Evolutionary conservation across 2,888 invertebrate species (phyloP), one percentile per base, ranked within the genome.

Genomic region (Diadegma fenestrale): DNA sequence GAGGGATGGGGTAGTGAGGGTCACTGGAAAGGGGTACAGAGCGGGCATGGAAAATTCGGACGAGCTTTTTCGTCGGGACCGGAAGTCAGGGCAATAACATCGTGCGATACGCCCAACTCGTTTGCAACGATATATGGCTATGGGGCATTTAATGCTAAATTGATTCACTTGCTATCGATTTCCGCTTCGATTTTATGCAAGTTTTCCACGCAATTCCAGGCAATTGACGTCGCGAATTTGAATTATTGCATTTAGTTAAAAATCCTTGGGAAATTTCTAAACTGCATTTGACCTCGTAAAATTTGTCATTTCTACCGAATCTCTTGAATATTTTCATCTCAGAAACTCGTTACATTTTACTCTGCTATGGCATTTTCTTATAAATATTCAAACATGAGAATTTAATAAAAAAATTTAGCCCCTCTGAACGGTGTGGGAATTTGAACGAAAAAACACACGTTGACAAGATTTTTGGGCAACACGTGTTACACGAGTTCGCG

Each of bases 11-110:
- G 48, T 6, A 51, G 30, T 58, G 37, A 19, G 41, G 41, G n/a
- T 61, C 26, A 22, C 48, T 63, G 71, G 26, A 26, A 43, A 26
- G 51, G 19, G 80, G 22, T 66, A 58, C n/a, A 10, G n/a, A n/a
- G 3, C n/a, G 19, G 64, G 37, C 19, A 22, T 63, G 61, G 45
- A 77, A 73, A 84, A 80, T 84, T 82, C 76, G 78, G 82, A 72
- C 37, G 58, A 68, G 78, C 58, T 79, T 68, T 72, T 78, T 73
- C 82, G 83, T 45, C 75, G 69, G 75, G 73, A 85, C 75, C 85
- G 82, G 82, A 85, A 85, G 85, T 75, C 58, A 45, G 79, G 82
- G 85, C 82, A 85, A 82, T 85, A 85, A 82, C 85, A 82, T 85
- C 77, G 37, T 51, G 80, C 63, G 79, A 68, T 83, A 79, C 80